phyloP scores from a whole-genome alignment of 2,797 vertebrate genomes.

The Pseudopleuronectes americanus region DNA sequence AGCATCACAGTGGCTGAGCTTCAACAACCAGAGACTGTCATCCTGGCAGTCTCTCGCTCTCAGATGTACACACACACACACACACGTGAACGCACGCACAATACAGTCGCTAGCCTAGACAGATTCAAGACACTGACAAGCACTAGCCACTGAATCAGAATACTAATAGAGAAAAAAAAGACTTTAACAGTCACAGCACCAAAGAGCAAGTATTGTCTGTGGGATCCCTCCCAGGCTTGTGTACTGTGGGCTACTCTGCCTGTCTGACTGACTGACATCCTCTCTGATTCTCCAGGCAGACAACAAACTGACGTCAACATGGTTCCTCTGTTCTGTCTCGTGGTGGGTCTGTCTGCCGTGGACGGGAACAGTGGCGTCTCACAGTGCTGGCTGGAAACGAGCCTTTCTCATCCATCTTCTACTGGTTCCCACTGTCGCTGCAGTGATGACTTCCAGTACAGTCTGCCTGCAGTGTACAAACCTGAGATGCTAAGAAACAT shows the following conservation, averaged over 20 bases:
- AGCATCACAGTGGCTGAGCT: conserved; percentile 69
- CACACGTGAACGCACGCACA: conserved; percentile 18
- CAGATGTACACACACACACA: conserved; percentile 50
- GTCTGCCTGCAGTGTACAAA: conserved; percentile 35
- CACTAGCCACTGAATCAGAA: conserved; percentile 80
- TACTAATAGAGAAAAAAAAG: conserved; percentile 67
- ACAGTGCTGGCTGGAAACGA: conserved; percentile 58
- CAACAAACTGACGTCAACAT: conserved; percentile 74
- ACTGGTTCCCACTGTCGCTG: conserved; percentile 61
- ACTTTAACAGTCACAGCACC: conserved; percentile 68
- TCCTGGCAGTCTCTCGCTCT: conserved; percentile 62
- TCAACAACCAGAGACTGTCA: conserved; percentile 74
- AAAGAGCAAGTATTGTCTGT: conserved; percentile 69
- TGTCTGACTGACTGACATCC: conserved; percentile 78
- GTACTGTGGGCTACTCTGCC: conserved; percentile 77
- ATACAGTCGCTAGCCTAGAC: conserved; percentile 67
- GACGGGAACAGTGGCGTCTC: conserved; percentile 66
- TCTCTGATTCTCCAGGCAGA: conserved; percentile 78
- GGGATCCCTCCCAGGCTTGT: conserved; percentile 65
- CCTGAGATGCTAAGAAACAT: conserved; percentile 23
- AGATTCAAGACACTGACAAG: conserved; percentile 73
- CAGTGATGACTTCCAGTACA: conserved; percentile 38
- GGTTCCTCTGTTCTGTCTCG: conserved; percentile 71
- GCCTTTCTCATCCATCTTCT: conserved; percentile 61
- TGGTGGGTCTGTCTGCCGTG: conserved; percentile 72